Evolutionary conservation across 2,797 vertebrate species (phyloP).

Genomic region (Microctenopoma steveboyesi): DNA sequence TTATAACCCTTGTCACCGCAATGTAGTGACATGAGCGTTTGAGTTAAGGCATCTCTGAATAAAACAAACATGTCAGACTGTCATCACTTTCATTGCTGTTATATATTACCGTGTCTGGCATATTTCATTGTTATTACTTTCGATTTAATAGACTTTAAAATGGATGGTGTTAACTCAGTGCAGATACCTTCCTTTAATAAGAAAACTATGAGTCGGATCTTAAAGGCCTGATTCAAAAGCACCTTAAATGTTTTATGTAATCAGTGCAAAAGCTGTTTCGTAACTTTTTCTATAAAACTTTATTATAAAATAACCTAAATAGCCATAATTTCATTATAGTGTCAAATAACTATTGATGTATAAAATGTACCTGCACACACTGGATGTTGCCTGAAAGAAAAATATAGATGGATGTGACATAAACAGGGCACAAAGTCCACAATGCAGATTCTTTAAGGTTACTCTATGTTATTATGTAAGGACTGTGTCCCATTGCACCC

Average conservation of each 20-base stretch:
- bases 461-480: not conserved
- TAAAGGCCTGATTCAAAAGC: not conserved
- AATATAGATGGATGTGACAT: not conserved
- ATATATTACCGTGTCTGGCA: no score
- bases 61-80: slow-evolving; percentile 6
- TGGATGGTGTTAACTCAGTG: no score
- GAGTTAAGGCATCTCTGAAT: not conserved
- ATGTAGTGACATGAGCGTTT: not conserved
- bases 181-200: not conserved
- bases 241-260: not conserved
- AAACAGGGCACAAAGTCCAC: not conserved
- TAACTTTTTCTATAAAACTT: not conserved
- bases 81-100: not conserved
- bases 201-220: not conserved
- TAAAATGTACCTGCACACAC: slow-evolving; percentile 10
- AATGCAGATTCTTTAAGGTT: not conserved
- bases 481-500: slow-evolving; percentile 33
- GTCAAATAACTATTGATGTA: not conserved
- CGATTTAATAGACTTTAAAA: no score
- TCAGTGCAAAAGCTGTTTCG: slow-evolving; percentile 3
- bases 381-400: not conserved
- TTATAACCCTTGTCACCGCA: not conserved
- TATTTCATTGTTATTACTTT: no score
- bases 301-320: no score
- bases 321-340: no score